Evolutionary conservation across 2,888 invertebrate genomes (phyloP).

Genomic region (Andrena trimmerana): DNA sequence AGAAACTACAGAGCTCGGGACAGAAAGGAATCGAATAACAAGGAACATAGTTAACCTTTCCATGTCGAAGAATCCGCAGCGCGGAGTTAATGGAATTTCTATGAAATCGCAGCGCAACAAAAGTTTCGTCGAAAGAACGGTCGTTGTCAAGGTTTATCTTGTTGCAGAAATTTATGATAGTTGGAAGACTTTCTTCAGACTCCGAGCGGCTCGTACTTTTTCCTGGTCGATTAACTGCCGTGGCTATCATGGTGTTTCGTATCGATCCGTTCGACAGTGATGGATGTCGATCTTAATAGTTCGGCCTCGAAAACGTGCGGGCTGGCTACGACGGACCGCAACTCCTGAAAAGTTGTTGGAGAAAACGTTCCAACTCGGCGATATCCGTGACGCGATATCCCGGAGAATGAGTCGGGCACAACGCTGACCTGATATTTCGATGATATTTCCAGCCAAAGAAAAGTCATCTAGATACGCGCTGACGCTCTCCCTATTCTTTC

Average conservation of each 20-base stretch:
- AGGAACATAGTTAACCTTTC: not conserved
- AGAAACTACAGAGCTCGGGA: too few relatives aligned
- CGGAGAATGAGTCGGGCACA: slow-evolving; percentile 23
- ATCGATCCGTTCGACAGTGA: slow-evolving; percentile 74
- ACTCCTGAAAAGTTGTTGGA: slow-evolving; percentile 36
- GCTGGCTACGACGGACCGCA: slow-evolving; percentile 19
- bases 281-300: slow-evolving; percentile 80
- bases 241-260: slow-evolving; percentile 32
- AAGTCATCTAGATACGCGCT: slow-evolving; percentile 15
- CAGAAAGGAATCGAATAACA: not conserved
- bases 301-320: slow-evolving; percentile 45
- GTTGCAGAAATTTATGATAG: slow-evolving; percentile 53
- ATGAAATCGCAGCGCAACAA: not conserved
- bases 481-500: not conserved
- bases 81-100: slow-evolving; percentile 28
- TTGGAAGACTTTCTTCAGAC: slow-evolving; percentile 40
- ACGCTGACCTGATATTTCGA: slow-evolving; percentile 24
- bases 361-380: slow-evolving; percentile 34
- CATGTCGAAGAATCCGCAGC: not conserved
- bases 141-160: slow-evolving; percentile 51
- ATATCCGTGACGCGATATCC: slow-evolving; percentile 21
- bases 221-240: slow-evolving; percentile 53
- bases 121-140: slow-evolving; percentile 16
- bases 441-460: slow-evolving; percentile 37
- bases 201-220: slow-evolving; percentile 34